Evolutionary conservation across 2,113 vertebrate species (phyloP), one percentile per base, ranked within the genome.

Genomic region (cattle (Bos taurus)): DNA sequence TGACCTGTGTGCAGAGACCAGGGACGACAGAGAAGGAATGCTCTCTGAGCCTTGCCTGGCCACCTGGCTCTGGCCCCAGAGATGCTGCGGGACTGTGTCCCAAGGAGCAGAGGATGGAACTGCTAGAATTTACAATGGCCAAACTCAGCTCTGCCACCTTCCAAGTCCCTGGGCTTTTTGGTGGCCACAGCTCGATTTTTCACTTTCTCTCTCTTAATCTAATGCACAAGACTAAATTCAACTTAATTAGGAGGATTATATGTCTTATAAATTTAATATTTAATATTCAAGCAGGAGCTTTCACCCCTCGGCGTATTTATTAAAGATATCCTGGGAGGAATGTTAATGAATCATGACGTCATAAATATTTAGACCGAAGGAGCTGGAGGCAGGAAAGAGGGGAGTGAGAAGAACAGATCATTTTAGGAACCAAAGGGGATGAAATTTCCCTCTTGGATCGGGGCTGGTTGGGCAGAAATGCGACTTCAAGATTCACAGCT

Each of bases 221-320:
- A 97, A 98, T 97, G 85, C 93, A 94, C 96, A 96, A 95, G 96
- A 98, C 98, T 98, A 98, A 98, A 98, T 97, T 98, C 92, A 96
- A 97, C 98, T 98, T 98, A 98, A 98, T 98, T 98, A 98, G 98
- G 94, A 98, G 97, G 98, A 99, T 99, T 98, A 98, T 98, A 94
- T 97, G 96, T 98, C 97, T 99, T 98, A 98, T 98, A 98, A 98
- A 98, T 98, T 98, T 98, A 98, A 98, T 98, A 98, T 98, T 98
- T 98, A 98, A 98, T 98, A 98, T 98, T 97, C 98, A 98, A 98
- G 97, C 97, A 93, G 97, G 95, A 36, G 87, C 88, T 95, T 97
- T 78, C 59, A 43, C 54, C 74, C 64, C 26, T 82, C 25, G 40
- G 71, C 62, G 36, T 96, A 95, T 98, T 99, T 99, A 98, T 99